A percentile compares a stretch with the other conserved stretches of the same genome.
Conservation (phyloP, 2,888 invertebrate species). For the Tenthredo mesomela region DNA sequence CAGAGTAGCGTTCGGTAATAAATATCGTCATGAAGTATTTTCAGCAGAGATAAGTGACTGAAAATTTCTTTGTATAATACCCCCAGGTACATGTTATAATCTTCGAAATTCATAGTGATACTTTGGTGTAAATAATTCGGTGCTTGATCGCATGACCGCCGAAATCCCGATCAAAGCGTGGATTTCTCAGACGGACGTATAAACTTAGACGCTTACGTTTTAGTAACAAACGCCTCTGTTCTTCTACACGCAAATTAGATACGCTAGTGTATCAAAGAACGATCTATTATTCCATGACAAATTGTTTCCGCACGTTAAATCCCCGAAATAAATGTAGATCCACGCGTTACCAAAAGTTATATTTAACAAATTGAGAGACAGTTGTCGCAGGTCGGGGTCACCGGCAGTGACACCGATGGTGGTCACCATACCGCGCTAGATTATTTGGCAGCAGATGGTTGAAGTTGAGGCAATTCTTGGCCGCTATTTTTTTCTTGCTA, state of each 20-base stretch:
- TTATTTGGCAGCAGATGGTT: background rate
- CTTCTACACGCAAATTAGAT: conserved; percentile 31
- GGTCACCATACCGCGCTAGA: background rate
- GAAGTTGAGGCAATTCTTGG: background rate
- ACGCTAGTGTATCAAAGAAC: conserved; percentile 14
- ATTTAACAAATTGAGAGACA: conserved; percentile 35
- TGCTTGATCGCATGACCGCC: background rate
- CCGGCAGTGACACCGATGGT: background rate
- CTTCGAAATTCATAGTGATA: background rate
- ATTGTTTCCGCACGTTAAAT: conserved; percentile 1
- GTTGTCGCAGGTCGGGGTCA: conserved; percentile 43
- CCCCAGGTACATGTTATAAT: background rate
- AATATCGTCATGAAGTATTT: background rate
- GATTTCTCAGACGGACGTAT: background rate
- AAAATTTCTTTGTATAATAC: background rate
- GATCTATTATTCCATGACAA: conserved; percentile 37
- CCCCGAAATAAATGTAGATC: conserved; percentile 21
- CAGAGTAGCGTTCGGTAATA: background rate
- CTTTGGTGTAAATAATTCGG: background rate
- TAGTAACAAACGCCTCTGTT: conserved; percentile 27
- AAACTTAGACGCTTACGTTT: conserved; percentile 8
- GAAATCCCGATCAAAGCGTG: conserved; percentile 35
- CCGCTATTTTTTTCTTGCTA: background rate
- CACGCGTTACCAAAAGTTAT: background rate
- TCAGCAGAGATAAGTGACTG: background rate